Evolutionary conservation across 2,113 vertebrate species (phyloP).

Genomic region (Meleagris gallopavo): DNA sequence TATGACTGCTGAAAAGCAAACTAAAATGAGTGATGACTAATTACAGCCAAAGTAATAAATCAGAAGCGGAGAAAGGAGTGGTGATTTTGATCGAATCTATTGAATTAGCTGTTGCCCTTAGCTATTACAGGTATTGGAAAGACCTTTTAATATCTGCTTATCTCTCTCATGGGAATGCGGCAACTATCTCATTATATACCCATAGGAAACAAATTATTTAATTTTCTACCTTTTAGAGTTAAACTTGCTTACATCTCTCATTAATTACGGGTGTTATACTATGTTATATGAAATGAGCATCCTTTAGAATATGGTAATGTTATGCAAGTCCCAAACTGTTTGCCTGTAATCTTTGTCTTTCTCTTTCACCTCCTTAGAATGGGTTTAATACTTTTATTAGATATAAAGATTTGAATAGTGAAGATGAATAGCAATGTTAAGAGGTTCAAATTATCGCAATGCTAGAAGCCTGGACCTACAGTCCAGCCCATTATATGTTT

Average conservation of each 20-base stretch:
- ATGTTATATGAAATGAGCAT: constrained; percentile 33
- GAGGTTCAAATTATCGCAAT: not conserved
- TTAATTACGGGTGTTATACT: constrained; percentile 70
- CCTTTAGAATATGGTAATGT: constrained; percentile 46
- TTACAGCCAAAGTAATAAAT: constrained; percentile 91
- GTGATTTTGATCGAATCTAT: constrained; percentile 96
- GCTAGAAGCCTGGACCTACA: constrained; percentile 17
- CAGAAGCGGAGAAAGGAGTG: constrained; percentile 86
- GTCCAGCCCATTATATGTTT: constrained; percentile 10
- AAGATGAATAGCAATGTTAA: constrained; percentile 1
- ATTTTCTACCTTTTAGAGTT: constrained; percentile 80
- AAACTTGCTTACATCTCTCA: constrained; percentile 71
- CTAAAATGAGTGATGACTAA: constrained; percentile 87
- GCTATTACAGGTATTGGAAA: constrained; percentile 94
- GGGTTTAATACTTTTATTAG: not conserved
- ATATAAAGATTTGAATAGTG: not conserved
- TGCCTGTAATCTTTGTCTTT: not conserved
- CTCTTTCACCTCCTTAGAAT: not conserved
- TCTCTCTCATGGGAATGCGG: constrained; percentile 85
- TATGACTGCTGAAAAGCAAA: constrained; percentile 92
- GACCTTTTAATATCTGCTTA: constrained; percentile 97
- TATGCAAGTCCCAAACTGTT: not conserved
- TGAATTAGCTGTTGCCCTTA: constrained; percentile 95
- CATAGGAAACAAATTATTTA: constrained; percentile 84
- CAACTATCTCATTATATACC: constrained; percentile 84